A percentile compares a stretch with the other conserved stretches of the same genome.
Evolutionary conservation across 2,113 vertebrate genomes (phyloP).

Genomic region (Odobenus rosmarus): DNA sequence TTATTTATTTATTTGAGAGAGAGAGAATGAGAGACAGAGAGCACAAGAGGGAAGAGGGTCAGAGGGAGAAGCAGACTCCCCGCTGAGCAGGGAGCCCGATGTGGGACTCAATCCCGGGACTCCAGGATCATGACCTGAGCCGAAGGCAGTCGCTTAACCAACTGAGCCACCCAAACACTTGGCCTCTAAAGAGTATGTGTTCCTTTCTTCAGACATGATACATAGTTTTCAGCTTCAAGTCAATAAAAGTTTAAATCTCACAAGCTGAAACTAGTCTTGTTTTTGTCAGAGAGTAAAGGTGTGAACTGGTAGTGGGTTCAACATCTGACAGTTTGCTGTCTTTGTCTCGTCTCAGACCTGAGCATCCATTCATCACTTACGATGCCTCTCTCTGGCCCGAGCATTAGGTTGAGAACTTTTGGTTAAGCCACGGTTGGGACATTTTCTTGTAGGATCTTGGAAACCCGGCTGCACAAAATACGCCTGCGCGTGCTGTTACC

Average conservation of each 20-base stretch:
- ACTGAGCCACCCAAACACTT: not conserved
- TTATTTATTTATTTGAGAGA: no score
- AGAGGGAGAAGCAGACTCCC: no score
- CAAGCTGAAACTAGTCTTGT: not conserved
- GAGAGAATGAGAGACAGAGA: no score
- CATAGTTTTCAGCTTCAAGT: not conserved
- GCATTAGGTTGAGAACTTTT: not conserved
- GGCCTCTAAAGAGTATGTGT: not conserved
- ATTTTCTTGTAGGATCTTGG: not conserved
- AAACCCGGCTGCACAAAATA: not conserved
- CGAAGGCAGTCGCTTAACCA: no score
- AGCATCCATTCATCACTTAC: not conserved
- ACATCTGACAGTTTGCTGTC: rapidly evolving
- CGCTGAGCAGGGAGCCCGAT: no score
- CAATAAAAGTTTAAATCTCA: not conserved
- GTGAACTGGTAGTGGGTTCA: not conserved
- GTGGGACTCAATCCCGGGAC: no score
- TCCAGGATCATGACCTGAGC: no score
- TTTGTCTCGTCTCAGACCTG: not conserved
- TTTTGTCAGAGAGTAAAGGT: not conserved
- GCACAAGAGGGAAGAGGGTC: no score
- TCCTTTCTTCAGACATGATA: not conserved
- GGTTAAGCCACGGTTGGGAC: not conserved
- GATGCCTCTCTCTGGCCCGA: not conserved
- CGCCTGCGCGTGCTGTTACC: not conserved